These are phyloP conservation scores for Myotis yumanensis DNA, from an alignment of 2,113 vertebrate genomes.

Conservation along the genomic window DNA sequence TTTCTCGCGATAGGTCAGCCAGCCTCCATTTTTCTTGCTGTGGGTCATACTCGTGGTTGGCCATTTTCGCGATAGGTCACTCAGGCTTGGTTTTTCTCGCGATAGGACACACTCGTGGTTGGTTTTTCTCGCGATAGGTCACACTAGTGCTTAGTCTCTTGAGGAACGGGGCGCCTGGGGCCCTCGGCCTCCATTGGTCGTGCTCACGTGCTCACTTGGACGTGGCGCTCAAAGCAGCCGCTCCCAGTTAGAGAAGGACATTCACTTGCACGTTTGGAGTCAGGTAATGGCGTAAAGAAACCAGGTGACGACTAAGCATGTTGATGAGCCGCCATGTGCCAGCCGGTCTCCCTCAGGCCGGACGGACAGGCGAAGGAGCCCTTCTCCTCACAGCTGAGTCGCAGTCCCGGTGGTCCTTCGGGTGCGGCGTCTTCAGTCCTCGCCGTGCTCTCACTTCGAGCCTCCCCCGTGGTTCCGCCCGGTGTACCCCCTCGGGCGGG, in stretches of 20 bases:
- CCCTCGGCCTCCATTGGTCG: background rate
- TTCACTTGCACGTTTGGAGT: background rate
- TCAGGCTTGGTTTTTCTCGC: background rate
- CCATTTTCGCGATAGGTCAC: too few species aligned
- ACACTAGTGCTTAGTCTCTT: accelerated
- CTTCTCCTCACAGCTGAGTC: background rate
- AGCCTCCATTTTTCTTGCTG: background rate
- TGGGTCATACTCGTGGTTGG: too few species aligned
- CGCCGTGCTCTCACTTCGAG: background rate
- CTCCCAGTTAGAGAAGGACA: background rate
- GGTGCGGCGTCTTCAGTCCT: background rate
- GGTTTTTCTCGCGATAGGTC: background rate
- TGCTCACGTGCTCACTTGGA: too few species aligned
- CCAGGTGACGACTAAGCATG: background rate
- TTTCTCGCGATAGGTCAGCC: background rate
- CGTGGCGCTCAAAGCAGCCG: too few species aligned
- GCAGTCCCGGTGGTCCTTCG: accelerated
- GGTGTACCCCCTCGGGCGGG: too few species aligned
- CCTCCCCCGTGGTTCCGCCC: background rate
- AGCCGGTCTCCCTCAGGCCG: too few species aligned
- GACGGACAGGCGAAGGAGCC: accelerated
- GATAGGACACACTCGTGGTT: background rate
- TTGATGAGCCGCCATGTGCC: accelerated
- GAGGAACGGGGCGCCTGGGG: accelerated
- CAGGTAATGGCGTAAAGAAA: background rate